Base-by-base conservation (phyloP, 2,888 invertebrate species). In the Phortica magna region DNA sequence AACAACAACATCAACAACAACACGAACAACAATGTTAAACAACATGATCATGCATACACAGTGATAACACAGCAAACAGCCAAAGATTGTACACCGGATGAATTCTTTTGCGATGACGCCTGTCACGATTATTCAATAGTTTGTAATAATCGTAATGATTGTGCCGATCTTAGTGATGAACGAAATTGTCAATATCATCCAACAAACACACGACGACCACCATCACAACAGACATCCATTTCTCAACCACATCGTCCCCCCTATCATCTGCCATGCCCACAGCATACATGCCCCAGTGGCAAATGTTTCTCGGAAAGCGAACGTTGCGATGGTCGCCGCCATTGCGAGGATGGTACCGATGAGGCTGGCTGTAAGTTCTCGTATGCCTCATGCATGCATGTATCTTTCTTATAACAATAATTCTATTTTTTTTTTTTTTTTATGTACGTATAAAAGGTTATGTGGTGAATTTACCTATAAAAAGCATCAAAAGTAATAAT, bases 151-250 rank as follows among this genome's bases (percentile, higher is more conserved):
- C 82, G 91, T 48, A 70, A 71, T 42, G 95, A 95, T 88, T 95
- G 95, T 84, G 80, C 87, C 42, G 95, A 95, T 88, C 92, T 92
- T 75, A 94, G 94, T 6, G 95, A 95, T 83, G 95, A 95, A 91
- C 78, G 80, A 31, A 84, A 89, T 75, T 92, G 92, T 65, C 53
- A 19, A 19, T 17, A 7, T 61, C 19, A 61, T 17, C 67, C 42
- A 22, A 10, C 43, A n/a, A 64, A 82, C 64, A 78, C 84, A 77
- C 82, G 81, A 55, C 83, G 84, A 75, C 84, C 83, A 71, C 78
- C 80, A 59, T 79, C 79, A 68, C 74, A 87, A 81, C 4, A 2
- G 12, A 1, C 42, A 41, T n/a, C 65, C 31, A 5, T 31, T 7
- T 9, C 9, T 19, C 65, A n/a, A 7, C 41, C 77, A 68, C 9